A percentile compares a stretch with the other conserved stretches of the same genome.
These are phyloP conservation scores for Laupala kohalensis DNA, from an alignment of 1,140 invertebrate genomes.

Conservation along the genomic window DNA sequence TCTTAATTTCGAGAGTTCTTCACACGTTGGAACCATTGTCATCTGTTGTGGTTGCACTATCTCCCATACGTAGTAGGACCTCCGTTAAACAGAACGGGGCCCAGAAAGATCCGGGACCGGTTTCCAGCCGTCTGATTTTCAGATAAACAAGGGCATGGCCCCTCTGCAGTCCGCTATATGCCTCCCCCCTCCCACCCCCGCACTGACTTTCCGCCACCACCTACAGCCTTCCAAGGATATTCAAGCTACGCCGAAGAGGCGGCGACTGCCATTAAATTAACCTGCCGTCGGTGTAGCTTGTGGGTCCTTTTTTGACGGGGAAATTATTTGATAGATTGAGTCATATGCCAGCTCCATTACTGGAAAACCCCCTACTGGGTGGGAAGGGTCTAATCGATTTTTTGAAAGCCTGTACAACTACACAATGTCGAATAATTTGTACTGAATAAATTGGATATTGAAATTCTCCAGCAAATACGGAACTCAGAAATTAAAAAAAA, in stretches of 20 bases:
- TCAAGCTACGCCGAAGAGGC: too few relatives aligned
- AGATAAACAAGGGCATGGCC: background rate
- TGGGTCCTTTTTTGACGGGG: background rate
- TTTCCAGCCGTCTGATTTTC: background rate
- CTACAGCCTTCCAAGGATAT: too few relatives aligned
- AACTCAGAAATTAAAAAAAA: too few relatives aligned
- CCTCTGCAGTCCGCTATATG: background rate
- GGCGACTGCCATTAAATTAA: background rate
- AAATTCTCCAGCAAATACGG: background rate
- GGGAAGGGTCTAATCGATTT: background rate
- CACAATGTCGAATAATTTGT: too few relatives aligned
- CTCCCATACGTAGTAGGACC: background rate
- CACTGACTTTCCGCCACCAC: too few relatives aligned
- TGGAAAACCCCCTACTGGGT: background rate
- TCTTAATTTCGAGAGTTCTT: too few relatives aligned
- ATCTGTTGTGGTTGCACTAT: too few relatives aligned
- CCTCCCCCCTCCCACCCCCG: too few relatives aligned
- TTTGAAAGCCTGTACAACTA: too few relatives aligned
- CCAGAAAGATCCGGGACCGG: background rate
- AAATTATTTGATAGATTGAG: background rate
- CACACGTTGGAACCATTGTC: too few relatives aligned
- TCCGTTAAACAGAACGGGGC: background rate
- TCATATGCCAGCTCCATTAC: background rate
- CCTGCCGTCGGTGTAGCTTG: background rate
- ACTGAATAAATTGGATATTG: background rate